A percentile compares a stretch with the other conserved stretches of the same genome.
phyloP scores from a whole-genome alignment of 1,140 invertebrate genomes.

The Dreissena rostriformis region DNA sequence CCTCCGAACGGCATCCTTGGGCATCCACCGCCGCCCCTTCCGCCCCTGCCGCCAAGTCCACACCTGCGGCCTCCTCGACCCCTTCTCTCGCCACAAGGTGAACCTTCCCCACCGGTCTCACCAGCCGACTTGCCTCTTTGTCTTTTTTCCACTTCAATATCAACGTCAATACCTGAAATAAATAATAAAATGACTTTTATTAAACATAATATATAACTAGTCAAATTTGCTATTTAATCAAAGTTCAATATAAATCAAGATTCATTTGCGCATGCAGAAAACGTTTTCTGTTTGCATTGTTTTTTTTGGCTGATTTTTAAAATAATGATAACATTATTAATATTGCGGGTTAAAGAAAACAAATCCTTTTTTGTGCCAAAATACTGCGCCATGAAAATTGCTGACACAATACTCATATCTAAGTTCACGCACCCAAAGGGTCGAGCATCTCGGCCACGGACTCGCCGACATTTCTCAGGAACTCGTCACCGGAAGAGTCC shows the following conservation, averaged over 20 bases:
- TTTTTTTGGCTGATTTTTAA: too few relatives aligned
- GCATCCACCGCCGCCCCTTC: neutral
- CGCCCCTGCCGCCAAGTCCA: slow-evolving; percentile 55
- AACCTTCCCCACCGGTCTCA: slow-evolving; percentile 16
- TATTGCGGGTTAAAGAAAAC: too few relatives aligned
- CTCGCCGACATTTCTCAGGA: slow-evolving; percentile 79
- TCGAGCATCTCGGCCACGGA: slow-evolving; percentile 82
- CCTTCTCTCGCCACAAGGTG: slow-evolving; percentile 34
- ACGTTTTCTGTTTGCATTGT: too few relatives aligned
- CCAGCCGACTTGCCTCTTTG: slow-evolving; percentile 24
- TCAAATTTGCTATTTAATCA: too few relatives aligned
- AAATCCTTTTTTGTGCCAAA: too few relatives aligned
- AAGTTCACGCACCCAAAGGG: slow-evolving; percentile 81
- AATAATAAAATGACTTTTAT: neutral
- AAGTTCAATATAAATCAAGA: too few relatives aligned
- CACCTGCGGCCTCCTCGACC: slow-evolving; percentile 53
- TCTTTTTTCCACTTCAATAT: slow-evolving; percentile 74
- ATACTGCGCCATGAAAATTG: too few relatives aligned
- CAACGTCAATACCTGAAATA: slow-evolving; percentile 78
- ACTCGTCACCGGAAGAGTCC: slow-evolving; percentile 69
- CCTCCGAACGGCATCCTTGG: slow-evolving; percentile 21
- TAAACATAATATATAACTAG: too few relatives aligned
- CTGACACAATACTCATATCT: neutral
- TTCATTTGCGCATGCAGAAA: too few relatives aligned
- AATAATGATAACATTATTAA: too few relatives aligned